phyloP scores from a whole-genome alignment of 2,888 invertebrate genomes.

The Hydrotaea cyrtoneurina region DNA sequence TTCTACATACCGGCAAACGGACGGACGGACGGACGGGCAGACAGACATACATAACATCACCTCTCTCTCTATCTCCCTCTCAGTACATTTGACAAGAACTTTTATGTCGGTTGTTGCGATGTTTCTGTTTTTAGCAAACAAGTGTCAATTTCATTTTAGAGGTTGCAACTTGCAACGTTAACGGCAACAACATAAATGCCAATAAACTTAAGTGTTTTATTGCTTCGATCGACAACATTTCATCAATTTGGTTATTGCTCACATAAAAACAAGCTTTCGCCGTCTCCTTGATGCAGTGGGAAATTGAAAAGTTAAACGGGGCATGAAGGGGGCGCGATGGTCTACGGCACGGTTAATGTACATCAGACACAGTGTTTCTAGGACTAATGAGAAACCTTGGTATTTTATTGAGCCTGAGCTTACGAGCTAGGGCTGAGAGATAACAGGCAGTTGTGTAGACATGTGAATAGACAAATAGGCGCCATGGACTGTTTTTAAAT shows the following conservation, averaged over 20 bases:
- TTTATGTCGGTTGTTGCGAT: neutral
- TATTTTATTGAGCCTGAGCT: no score
- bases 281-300: neutral
- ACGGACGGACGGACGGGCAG: neutral
- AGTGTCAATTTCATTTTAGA: constrained; percentile 47
- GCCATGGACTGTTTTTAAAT: no score
- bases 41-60: no score
- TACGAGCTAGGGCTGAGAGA: no score
- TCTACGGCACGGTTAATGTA: neutral
- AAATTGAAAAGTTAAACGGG: neutral
- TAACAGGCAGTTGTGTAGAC: no score
- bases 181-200: constrained; percentile 27
- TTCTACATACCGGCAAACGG: no score
- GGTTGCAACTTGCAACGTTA: neutral
- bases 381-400: no score
- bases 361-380: neutral
- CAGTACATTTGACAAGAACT: no score
- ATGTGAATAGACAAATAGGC: no score
- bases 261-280: neutral
- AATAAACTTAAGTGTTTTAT: constrained; percentile 51
- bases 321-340: neutral
- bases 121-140: constrained; percentile 42
- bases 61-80: no score
- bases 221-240: constrained; percentile 17
- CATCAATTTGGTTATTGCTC: neutral